These are phyloP conservation scores for Drosophila lutescens DNA, from an alignment of 2,888 invertebrate species.

Conservation along the genomic window DNA sequence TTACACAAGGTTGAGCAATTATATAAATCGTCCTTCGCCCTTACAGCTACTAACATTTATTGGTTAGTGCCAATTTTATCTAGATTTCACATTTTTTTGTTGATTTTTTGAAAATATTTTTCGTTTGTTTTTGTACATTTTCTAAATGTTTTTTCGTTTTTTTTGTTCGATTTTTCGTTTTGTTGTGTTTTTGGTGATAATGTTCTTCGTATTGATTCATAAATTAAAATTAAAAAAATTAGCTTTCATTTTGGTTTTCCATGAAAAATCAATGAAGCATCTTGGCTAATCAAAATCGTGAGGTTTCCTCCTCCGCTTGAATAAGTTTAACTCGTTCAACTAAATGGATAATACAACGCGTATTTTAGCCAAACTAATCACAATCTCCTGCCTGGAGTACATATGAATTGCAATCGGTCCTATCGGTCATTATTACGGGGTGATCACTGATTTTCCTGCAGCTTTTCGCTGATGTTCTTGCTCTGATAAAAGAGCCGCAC, in stretches of 20 bases:
- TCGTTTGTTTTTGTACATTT: constrained; percentile 54
- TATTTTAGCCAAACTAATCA: constrained; percentile 67
- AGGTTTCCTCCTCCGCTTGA: constrained; percentile 37
- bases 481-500: constrained; percentile 82
- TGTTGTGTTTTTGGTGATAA: constrained; percentile 42
- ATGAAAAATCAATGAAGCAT: constrained; percentile 75
- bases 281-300: constrained; percentile 56
- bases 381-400: constrained; percentile 47
- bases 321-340: constrained; percentile 67
- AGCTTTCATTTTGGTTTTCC: constrained; percentile 71
- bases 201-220: constrained; percentile 22
- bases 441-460: constrained; percentile 52
- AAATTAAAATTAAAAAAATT: constrained; percentile 34
- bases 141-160: constrained; percentile 51
- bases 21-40: constrained; percentile 22
- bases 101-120: constrained; percentile 48
- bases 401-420: constrained; percentile 10
- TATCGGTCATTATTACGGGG: constrained; percentile 30
- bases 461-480: constrained; percentile 77
- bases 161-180: constrained; percentile 40
- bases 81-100: constrained; percentile 56
- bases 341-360: constrained; percentile 69
- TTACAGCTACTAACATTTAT: constrained; percentile 16
- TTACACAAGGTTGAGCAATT: constrained; percentile 60
- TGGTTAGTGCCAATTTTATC: constrained; percentile 50